Percentiles rank a stretch among this genome's conserved stretches.
Conservation (phyloP, 2,888 invertebrate genomes). For the Gari tellinella region DNA sequence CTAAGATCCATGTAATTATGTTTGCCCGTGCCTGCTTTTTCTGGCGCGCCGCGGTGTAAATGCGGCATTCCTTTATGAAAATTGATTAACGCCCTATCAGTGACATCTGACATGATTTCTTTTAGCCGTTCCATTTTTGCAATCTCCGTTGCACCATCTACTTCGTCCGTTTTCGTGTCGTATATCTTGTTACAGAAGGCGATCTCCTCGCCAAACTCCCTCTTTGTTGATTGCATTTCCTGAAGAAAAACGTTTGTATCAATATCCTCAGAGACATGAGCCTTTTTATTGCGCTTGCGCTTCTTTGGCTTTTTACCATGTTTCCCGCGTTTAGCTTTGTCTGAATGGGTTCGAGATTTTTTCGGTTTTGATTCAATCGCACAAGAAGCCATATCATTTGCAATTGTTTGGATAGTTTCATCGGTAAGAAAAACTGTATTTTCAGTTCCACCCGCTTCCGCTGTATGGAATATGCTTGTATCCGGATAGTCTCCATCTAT, state of each 20-base stretch:
- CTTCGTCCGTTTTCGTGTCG: conserved; percentile 8
- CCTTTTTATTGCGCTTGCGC: conserved; percentile 7
- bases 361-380: too few species aligned
- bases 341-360: too few species aligned
- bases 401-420: too few species aligned
- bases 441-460: too few species aligned
- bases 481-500: not conserved
- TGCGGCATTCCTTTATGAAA: not conserved
- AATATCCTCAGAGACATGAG: not conserved
- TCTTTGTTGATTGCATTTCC: not conserved
- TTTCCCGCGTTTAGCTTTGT: not conserved
- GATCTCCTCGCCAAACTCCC: conserved; percentile 28
- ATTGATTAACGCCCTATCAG: too few species aligned
- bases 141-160: not conserved
- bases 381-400: too few species aligned
- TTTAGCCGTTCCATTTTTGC: too few species aligned
- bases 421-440: too few species aligned
- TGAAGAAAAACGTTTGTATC: not conserved
- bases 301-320: conserved; percentile 1
- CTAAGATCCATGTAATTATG: conserved; percentile 21
- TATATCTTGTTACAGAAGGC: conserved; percentile 34
- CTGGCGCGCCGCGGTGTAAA: not conserved
- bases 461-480: too few species aligned
- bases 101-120: too few species aligned
- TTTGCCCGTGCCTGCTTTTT: conserved; percentile 17